Conservation (phyloP, 2,888 invertebrate species). For the Sceliomorpha sp. region DNA sequence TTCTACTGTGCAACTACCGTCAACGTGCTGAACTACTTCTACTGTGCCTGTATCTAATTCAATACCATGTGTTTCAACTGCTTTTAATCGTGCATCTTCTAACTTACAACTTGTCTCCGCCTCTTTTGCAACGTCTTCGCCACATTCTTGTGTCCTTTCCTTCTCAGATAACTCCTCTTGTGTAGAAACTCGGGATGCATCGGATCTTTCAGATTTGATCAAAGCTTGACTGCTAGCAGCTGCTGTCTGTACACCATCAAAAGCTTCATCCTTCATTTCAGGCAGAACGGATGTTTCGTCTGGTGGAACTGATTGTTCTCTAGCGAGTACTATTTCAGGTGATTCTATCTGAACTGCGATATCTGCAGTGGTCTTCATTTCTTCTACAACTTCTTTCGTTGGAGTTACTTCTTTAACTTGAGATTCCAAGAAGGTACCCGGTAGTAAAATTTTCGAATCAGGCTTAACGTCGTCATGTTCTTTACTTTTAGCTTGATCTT, state of each 20-base stretch:
- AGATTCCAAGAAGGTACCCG: too few relatives aligned
- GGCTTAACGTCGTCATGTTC: too few relatives aligned
- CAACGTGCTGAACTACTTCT: conserved; percentile 77
- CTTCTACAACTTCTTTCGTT: conserved; percentile 11
- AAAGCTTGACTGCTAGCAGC: conserved; percentile 38
- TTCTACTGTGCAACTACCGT: conserved; percentile 74
- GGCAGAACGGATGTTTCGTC: too few relatives aligned
- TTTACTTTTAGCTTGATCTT: too few relatives aligned
- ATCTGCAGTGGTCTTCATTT: conserved; percentile 3
- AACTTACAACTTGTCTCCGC: conserved; percentile 72
- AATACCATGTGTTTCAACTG: conserved; percentile 65
- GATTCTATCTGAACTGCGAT: conserved; percentile 28
- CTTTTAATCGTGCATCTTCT: conserved; percentile 69
- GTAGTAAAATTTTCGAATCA: too few relatives aligned
- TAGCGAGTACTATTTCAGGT: conserved; percentile 10
- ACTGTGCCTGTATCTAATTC: conserved; percentile 76
- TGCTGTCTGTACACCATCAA: conserved; percentile 12
- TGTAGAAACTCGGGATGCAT: neutral
- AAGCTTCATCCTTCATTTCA: neutral
- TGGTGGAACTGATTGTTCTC: too few relatives aligned
- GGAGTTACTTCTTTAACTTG: conserved; percentile 6
- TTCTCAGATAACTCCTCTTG: conserved; percentile 6
- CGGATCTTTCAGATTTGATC: conserved; percentile 31
- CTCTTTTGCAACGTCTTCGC: conserved; percentile 65
- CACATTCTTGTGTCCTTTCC: conserved; percentile 48